A percentile compares a stretch with the other conserved stretches of the same genome.
phyloP scores from a whole-genome alignment of 2,797 vertebrate species.

The Pelodytes ibericus region DNA sequence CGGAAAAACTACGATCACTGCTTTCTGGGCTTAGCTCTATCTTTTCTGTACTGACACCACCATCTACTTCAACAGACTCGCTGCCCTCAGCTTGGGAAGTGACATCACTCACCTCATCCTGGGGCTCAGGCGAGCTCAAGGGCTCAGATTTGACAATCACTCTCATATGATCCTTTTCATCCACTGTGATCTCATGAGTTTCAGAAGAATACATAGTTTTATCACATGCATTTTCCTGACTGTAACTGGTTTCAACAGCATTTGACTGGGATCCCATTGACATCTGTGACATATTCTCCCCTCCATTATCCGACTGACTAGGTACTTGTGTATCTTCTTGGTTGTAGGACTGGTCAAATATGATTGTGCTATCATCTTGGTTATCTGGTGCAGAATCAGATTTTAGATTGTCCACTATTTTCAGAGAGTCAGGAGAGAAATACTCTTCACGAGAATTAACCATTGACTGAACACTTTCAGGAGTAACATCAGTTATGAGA shows the following conservation, averaged over 20 bases:
- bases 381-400: conserved; percentile 62
- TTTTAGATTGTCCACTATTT: conserved; percentile 78
- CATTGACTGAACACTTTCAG: conserved; percentile 69
- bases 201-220: conserved; percentile 73
- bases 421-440: conserved; percentile 88
- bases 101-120: conserved; percentile 90
- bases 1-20: conserved; percentile 92
- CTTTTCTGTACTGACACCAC: conserved; percentile 82
- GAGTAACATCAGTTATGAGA: conserved; percentile 66
- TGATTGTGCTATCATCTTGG: conserved; percentile 70
- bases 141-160: conserved; percentile 94
- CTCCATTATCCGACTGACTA: conserved; percentile 89
- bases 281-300: conserved; percentile 74
- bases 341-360: conserved; percentile 72
- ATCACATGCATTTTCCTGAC: conserved; percentile 67
- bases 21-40: conserved; percentile 93
- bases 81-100: conserved; percentile 91
- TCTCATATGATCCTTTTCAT: conserved; percentile 79
- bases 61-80: conserved; percentile 85
- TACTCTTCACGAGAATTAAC: conserved; percentile 77
- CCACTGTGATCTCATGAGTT: conserved; percentile 69
- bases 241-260: conserved; percentile 72
- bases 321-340: conserved; percentile 94
- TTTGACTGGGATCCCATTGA: conserved; percentile 72
- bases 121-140: conserved; percentile 89